Conservation (phyloP, 2,888 invertebrate genomes). For the Eurytoma californica region DNA sequence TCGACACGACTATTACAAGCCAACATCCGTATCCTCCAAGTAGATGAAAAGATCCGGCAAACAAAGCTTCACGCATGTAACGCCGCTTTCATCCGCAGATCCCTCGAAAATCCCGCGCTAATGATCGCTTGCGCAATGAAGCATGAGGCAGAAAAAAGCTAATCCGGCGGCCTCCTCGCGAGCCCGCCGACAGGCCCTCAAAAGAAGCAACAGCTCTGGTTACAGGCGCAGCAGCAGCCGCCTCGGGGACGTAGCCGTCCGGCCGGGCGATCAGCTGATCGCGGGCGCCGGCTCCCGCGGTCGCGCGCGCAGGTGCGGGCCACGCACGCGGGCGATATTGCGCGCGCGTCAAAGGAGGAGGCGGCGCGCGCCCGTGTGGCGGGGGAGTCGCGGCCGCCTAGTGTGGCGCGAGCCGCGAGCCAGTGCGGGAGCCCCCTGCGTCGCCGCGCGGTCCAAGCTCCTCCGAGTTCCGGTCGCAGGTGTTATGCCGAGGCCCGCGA, state of each 20-base stretch:
- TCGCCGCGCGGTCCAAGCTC: slow-evolving; percentile 42
- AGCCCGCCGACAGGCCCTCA: too few relatives aligned
- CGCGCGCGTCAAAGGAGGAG: slow-evolving; percentile 52
- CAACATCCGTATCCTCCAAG: too few relatives aligned
- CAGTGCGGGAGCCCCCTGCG: slow-evolving; percentile 63
- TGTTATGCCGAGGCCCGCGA: slow-evolving; percentile 1
- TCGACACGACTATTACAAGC: too few relatives aligned
- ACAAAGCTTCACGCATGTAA: too few relatives aligned
- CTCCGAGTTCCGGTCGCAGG: too few relatives aligned
- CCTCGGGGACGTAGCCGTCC: slow-evolving; percentile 11
- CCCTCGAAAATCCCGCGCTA: too few relatives aligned
- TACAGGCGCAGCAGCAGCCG: slow-evolving; percentile 3
- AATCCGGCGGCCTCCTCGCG: too few relatives aligned
- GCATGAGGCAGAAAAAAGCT: too few relatives aligned
- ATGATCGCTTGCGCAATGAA: too few relatives aligned
- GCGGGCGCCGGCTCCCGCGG: slow-evolving; percentile 5
- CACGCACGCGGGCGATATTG: slow-evolving; percentile 52
- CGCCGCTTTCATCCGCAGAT: too few relatives aligned
- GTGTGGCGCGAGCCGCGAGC: slow-evolving; percentile 71
- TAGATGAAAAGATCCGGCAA: too few relatives aligned
- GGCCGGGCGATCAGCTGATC: slow-evolving; percentile 48
- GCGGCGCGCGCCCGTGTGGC: slow-evolving; percentile 55
- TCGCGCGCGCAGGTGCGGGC: slow-evolving; percentile 1
- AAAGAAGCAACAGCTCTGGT: not conserved
- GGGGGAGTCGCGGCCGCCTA: slow-evolving; percentile 59